phyloP scores from a whole-genome alignment of 2,113 vertebrate species.

The Serilophus lunatus region DNA sequence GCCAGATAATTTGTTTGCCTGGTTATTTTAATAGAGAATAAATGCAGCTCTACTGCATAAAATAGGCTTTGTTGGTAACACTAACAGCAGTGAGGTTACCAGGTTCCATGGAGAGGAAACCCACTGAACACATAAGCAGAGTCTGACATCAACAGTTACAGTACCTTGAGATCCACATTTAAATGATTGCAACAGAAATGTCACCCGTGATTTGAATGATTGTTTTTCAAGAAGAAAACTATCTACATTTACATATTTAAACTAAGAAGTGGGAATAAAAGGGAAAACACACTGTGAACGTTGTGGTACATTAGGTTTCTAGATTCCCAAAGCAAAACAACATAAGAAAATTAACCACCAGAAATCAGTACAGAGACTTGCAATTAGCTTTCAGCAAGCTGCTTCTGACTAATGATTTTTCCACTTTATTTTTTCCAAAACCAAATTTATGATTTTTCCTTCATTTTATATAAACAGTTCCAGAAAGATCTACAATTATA shows the following conservation, averaged over 20 bases:
- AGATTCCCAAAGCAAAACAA: slow-evolving; percentile 43
- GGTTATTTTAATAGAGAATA: background rate
- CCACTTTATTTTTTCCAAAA: background rate
- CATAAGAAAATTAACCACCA: slow-evolving; percentile 31
- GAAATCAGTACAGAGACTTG: slow-evolving; percentile 17
- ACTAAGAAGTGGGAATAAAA: background rate
- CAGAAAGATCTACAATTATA: background rate
- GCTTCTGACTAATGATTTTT: slow-evolving; percentile 31
- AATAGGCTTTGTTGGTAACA: background rate
- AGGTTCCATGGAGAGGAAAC: background rate
- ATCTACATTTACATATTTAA: background rate
- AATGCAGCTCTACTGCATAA: background rate
- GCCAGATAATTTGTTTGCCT: background rate
- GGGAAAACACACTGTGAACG: slow-evolving; percentile 24
- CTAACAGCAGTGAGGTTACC: background rate
- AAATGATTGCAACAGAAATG: background rate
- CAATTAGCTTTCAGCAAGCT: slow-evolving; percentile 47
- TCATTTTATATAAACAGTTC: background rate
- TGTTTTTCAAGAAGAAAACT: background rate
- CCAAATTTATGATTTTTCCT: background rate
- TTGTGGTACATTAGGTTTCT: slow-evolving; percentile 35
- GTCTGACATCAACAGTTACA: background rate
- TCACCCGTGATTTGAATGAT: background rate
- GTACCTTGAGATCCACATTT: background rate
- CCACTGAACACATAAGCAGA: background rate